Evolutionary conservation across 2,113 vertebrate genomes (phyloP).

Genomic region (Notarius lentiginosus): DNA sequence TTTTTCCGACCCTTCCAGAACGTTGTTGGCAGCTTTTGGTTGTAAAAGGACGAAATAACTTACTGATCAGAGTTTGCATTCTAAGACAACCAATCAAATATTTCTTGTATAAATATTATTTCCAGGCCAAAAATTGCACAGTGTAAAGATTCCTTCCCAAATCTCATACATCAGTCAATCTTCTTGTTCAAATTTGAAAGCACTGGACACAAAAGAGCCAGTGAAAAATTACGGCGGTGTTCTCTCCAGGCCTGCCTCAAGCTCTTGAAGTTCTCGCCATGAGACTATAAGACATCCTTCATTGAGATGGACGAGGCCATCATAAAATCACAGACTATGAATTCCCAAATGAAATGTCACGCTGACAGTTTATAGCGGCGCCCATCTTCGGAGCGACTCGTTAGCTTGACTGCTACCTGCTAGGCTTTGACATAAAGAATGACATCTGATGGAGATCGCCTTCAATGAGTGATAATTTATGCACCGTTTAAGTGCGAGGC

Average conservation of each 20-base stretch:
- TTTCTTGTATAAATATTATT: neutral
- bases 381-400: slow-evolving; percentile 26
- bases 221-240: slow-evolving; percentile 15
- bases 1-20: neutral
- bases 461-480: slow-evolving; percentile 45
- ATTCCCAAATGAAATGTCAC: slow-evolving; percentile 49
- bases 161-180: neutral
- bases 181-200: neutral
- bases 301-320: slow-evolving; percentile 47
- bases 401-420: slow-evolving; percentile 51
- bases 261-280: neutral
- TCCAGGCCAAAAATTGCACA: neutral
- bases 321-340: slow-evolving; percentile 42
- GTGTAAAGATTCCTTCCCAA: neutral
- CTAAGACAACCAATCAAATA: neutral
- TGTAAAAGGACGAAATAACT: neutral
- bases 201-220: slow-evolving; percentile 6
- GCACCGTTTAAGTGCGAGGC: slow-evolving; percentile 26
- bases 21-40: neutral
- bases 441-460: slow-evolving; percentile 47
- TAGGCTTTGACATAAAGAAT: slow-evolving; percentile 43
- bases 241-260: neutral
- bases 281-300: slow-evolving; percentile 27
- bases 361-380: slow-evolving; percentile 40
- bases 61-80: neutral